Conservation (phyloP, 2,797 vertebrate genomes). For the Anguilla marmorata region DNA sequence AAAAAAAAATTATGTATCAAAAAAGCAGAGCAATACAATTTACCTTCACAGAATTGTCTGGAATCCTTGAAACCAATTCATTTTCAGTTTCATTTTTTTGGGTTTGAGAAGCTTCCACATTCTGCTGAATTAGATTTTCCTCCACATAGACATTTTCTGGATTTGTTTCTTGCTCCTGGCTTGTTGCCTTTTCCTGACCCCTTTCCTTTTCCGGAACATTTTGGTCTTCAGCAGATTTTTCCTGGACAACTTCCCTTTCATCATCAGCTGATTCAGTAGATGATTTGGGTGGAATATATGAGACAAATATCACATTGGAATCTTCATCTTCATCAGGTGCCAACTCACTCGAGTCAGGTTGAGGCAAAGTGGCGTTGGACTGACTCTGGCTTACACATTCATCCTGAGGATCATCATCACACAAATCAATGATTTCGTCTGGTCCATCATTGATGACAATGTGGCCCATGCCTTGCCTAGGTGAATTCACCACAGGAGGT, state of each 20-base stretch:
- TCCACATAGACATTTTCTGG: neutral
- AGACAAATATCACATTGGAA: conserved; percentile 72
- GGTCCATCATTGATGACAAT: conserved; percentile 8
- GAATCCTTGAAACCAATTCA: neutral
- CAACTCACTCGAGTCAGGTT: neutral
- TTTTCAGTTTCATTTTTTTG: neutral
- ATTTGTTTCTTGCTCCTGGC: conserved; percentile 13
- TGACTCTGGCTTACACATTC: conserved; percentile 30
- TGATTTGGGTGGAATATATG: conserved; percentile 67
- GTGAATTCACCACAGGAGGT: conserved; percentile 6
- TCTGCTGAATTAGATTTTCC: conserved; percentile 14
- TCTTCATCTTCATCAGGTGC: conserved; percentile 62
- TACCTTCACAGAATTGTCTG: neutral
- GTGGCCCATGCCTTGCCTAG: neutral
- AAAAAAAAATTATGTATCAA: neutral
- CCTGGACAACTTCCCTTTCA: neutral
- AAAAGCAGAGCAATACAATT: neutral
- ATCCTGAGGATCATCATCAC: conserved; percentile 55
- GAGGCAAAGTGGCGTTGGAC: neutral
- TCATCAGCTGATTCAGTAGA: conserved; percentile 21
- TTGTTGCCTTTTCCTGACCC: neutral
- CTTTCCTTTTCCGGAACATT: conserved; percentile 19
- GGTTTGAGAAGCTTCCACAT: neutral
- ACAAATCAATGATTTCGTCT: conserved; percentile 70
- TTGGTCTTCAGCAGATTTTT: neutral